phyloP scores from a whole-genome alignment of 2,888 invertebrate species.

The Isotomurus palustris region DNA sequence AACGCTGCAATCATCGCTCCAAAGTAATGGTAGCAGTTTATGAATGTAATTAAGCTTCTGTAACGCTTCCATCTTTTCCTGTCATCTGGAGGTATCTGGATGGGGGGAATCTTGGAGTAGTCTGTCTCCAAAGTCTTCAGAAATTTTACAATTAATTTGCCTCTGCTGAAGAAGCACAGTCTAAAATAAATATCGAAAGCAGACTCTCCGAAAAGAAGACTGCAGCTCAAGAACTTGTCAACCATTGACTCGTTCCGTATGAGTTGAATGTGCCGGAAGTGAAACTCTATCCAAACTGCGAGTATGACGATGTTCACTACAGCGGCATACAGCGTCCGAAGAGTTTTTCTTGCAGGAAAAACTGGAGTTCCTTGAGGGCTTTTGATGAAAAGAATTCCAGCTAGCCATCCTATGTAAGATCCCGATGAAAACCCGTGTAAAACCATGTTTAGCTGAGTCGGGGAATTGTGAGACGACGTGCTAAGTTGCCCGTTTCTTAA shows the following conservation, averaged over 20 bases:
- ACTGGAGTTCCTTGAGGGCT: constrained; percentile 24
- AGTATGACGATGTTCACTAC: constrained; percentile 5
- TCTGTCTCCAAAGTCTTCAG: constrained; percentile 26
- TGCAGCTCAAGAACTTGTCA: constrained; percentile 22
- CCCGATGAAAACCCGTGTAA: constrained; percentile 21
- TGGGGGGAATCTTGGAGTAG: constrained; percentile 20
- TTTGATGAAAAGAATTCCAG: constrained; percentile 22
- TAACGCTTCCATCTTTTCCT: constrained; percentile 21
- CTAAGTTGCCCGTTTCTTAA: too few relatives aligned
- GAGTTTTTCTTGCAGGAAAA: constrained; percentile 2
- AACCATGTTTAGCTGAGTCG: too few relatives aligned
- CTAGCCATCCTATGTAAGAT: constrained; percentile 25
- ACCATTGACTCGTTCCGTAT: constrained; percentile 16
- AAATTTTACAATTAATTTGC: constrained; percentile 26
- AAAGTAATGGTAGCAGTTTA: constrained; percentile 12
- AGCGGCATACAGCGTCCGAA: constrained; percentile 5
- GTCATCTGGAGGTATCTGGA: constrained; percentile 10
- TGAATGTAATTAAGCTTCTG: constrained; percentile 8
- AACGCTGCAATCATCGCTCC: constrained; percentile 12
- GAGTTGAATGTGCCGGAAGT: constrained; percentile 10
- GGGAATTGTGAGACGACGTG: too few relatives aligned
- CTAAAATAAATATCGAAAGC: constrained; percentile 28
- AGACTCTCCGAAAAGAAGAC: constrained; percentile 21
- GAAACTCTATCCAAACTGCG: constrained; percentile 24
- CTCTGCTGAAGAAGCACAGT: constrained; percentile 15